These are phyloP conservation scores for Girardia tigrina DNA, from an alignment of 2,888 invertebrate genomes.

Conservation along the genomic window DNA sequence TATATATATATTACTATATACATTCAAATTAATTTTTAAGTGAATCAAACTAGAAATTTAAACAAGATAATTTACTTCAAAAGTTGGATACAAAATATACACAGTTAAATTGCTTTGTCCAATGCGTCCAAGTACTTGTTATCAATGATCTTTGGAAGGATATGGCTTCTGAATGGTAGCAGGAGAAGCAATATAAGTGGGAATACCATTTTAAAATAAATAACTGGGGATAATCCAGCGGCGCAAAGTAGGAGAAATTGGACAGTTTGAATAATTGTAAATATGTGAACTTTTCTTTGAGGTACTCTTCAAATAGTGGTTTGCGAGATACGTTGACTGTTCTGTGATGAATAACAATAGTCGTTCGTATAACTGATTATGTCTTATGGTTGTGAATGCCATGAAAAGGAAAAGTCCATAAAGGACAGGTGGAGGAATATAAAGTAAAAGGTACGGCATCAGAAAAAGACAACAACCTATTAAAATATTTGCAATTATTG, in stretches of 20 bases:
- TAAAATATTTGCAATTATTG: conserved; percentile 54
- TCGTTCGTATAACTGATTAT: conserved; percentile 56
- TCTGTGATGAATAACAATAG: conserved; percentile 55
- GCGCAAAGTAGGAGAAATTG: conserved; percentile 50
- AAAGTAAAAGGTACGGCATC: conserved; percentile 53
- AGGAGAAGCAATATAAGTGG: conserved; percentile 45
- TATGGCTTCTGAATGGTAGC: conserved; percentile 50
- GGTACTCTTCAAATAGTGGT: conserved; percentile 53
- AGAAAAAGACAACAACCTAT: conserved; percentile 55
- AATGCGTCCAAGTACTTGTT: conserved; percentile 54
- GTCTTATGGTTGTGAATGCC: conserved; percentile 55
- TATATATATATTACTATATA: too few relatives aligned
- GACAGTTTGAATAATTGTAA: conserved; percentile 50
- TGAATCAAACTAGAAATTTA: too few relatives aligned
- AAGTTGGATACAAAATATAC: too few relatives aligned
- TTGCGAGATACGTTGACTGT: conserved; percentile 54
- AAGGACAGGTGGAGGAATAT: conserved; percentile 55
- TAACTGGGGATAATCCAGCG: conserved; percentile 51
- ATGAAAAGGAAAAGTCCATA: conserved; percentile 57
- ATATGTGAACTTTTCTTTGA: conserved; percentile 53
- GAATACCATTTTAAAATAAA: conserved; percentile 42
- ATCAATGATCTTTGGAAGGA: conserved; percentile 53
- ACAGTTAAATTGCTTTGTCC: conserved; percentile 44
- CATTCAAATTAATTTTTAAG: too few relatives aligned
- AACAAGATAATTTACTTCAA: too few relatives aligned